Evolutionary conservation across 2,888 invertebrate species (phyloP).

Genomic region (Leptodirus hochenwartii): DNA sequence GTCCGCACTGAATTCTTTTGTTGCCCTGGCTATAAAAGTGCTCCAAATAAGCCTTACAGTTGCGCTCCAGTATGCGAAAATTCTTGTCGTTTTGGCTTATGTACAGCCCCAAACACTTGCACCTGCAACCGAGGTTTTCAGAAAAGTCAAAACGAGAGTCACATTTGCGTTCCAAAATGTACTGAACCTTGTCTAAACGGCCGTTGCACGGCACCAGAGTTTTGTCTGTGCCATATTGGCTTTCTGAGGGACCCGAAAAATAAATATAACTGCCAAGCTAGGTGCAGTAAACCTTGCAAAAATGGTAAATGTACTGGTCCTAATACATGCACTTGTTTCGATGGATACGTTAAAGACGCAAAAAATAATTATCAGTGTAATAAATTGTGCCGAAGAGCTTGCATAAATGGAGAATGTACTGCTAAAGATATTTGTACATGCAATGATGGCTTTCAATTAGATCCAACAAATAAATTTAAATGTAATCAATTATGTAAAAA

Average conservation of each 20-base stretch:
- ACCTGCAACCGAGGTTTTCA: no score
- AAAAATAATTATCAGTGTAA: conserved; percentile 10
- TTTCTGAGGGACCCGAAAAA: conserved; percentile 6
- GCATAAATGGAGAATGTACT: conserved; percentile 29
- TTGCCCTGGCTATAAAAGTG: no score
- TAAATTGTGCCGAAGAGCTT: conserved; percentile 31
- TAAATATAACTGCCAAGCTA: conserved; percentile 9
- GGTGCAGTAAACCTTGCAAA: conserved; percentile 16
- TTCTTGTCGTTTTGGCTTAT: no score
- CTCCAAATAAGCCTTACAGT: no score
- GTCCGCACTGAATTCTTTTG: no score
- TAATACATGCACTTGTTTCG: conserved; percentile 10
- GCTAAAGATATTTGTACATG: conserved; percentile 33
- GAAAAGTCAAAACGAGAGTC: no score
- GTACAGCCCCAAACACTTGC: conserved; percentile 6
- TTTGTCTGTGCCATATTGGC: conserved; percentile 15
- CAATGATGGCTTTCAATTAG: no score
- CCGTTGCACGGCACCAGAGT: conserved; percentile 11
- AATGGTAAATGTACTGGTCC: conserved; percentile 19
- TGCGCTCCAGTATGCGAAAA: no score
- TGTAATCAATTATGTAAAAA: conserved; percentile 12
- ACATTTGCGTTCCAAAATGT: conserved; percentile 19
- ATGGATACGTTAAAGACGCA: conserved; percentile 9
- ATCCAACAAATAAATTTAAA: conserved; percentile 10
- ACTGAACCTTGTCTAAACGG: conserved; percentile 11